A percentile compares a stretch with the other conserved stretches of the same genome.
Conservation (phyloP, 2,113 vertebrate species). For the Boleophthalmus pectinirostris region DNA sequence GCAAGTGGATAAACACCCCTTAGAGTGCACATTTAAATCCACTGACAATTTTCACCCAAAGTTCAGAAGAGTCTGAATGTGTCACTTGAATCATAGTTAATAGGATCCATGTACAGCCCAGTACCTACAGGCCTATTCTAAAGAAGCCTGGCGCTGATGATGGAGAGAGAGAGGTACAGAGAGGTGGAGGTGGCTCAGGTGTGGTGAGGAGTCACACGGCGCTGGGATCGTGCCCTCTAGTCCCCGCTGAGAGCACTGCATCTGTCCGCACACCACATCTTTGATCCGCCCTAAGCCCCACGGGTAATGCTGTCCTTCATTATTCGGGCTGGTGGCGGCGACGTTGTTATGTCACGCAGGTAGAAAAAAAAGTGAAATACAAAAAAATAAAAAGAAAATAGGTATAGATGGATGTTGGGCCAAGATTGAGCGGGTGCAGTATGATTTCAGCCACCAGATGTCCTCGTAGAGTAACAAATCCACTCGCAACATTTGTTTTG, state of each 20-base stretch:
- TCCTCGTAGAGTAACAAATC: slow-evolving; percentile 57
- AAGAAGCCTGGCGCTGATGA: slow-evolving; percentile 13
- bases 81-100: too few relatives aligned
- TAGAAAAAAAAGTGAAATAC: not conserved
- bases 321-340: not conserved
- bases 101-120: not conserved
- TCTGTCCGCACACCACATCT: slow-evolving; percentile 25
- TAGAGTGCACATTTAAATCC: too few relatives aligned
- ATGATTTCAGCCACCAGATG: slow-evolving; percentile 69
- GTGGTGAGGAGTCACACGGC: slow-evolving; percentile 26
- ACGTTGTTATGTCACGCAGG: not conserved
- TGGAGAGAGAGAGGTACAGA: slow-evolving; percentile 18
- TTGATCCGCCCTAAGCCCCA: slow-evolving; percentile 28
- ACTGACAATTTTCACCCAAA: too few relatives aligned
- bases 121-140: slow-evolving; percentile 1
- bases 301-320: slow-evolving; percentile 8
- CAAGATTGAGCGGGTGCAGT: slow-evolving; percentile 3
- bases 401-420: not conserved
- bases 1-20: too few relatives aligned
- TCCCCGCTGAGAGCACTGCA: slow-evolving; percentile 18
- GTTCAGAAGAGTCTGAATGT: too few relatives aligned
- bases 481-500: not conserved
- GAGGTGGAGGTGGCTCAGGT: slow-evolving; percentile 47
- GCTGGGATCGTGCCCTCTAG: slow-evolving; percentile 40
- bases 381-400: too few relatives aligned